Base-by-base conservation (phyloP, 1,140 invertebrate species). In the Dryas iulia region DNA sequence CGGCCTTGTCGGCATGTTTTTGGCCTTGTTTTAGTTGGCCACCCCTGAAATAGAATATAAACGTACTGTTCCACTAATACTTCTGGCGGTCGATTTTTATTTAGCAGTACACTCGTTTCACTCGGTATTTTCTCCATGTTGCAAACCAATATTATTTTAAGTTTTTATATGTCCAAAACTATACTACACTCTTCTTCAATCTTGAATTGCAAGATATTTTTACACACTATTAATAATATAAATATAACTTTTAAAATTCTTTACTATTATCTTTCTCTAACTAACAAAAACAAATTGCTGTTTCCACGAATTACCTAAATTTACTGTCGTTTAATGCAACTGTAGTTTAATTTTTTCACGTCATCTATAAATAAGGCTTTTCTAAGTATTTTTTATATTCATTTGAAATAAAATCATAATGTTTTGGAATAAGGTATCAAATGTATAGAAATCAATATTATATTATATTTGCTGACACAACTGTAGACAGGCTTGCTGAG, bases 401-500 rank as follows among this genome's bases (percentile, higher is more conserved):
- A 47, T 18, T 10, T 18, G 14, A 47, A 47, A 47, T 18, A 18
- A 12, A 47, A 18, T 26, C 28, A n/a, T 69, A 69, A 53, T 30
- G 8, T 24, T 21, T 23, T 47, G 47, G 0, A 5, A n/a, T 69
- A 58, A 58, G 59, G 25, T 58, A 26, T n/a, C 28, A 25, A 58
- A 58, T 58, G 24, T 21, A 26, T 58, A 39, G 10, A 30, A 24
- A 14, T 6, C n/a, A n/a, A n/a, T n/a, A n/a, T n/a, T n/a, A n/a
- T 54, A 18, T 54, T 18, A 39, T 47, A 21, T 47, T 21, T 47
- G 39, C 18, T 47, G 39, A 47, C 14, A 47, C 5, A 35, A 47
- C 18, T 62, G 54, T 69, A 25, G 28, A 61, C 31, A 53, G 30
- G 21, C 11, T 1, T 35, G 62, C 59, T 53, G 68, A 64, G 23